Evolutionary conservation across 2,797 vertebrate genomes (phyloP).

Genomic region (Mormyrus proboscirostris): DNA sequence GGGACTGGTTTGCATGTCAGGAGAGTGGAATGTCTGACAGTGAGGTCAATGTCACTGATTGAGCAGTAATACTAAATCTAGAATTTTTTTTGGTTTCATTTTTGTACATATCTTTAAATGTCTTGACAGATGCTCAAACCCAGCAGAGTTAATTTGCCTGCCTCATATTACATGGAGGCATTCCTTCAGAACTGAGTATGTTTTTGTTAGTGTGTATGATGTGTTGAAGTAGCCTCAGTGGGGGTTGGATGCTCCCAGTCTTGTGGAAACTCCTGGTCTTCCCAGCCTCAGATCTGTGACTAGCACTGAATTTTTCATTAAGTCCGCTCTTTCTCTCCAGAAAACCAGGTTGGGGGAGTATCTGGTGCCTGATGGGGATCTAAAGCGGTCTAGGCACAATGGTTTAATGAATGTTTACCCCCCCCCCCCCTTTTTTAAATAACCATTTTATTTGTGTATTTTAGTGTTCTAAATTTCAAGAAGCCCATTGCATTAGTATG

Average conservation of each 20-base stretch:
- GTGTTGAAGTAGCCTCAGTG: neutral
- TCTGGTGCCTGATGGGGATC: neutral
- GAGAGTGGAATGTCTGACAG: conserved; percentile 57
- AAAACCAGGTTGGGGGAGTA: conserved; percentile 1
- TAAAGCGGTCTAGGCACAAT: conserved; percentile 3
- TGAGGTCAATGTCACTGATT: conserved; percentile 57
- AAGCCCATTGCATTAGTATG: conserved; percentile 22
- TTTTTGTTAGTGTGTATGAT: neutral
- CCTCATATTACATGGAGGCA: neutral
- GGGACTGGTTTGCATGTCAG: conserved; percentile 75
- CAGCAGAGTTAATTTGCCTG: conserved; percentile 8
- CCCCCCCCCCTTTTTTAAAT: neutral
- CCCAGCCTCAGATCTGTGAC: conserved; percentile 28
- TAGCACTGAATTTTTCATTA: neutral
- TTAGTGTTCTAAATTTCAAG: conserved; percentile 18
- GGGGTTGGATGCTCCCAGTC: neutral
- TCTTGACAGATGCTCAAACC: neutral
- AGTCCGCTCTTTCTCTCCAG: neutral
- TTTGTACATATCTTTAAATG: neutral
- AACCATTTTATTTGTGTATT: neutral
- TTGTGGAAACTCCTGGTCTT: conserved; percentile 47
- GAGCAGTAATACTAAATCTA: conserved; percentile 38
- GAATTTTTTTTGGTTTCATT: conserved; percentile 10
- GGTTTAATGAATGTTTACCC: conserved; percentile 19
- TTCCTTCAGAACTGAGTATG: neutral